Conservation (phyloP, 2,888 invertebrate genomes). For the Beris chalybata region DNA sequence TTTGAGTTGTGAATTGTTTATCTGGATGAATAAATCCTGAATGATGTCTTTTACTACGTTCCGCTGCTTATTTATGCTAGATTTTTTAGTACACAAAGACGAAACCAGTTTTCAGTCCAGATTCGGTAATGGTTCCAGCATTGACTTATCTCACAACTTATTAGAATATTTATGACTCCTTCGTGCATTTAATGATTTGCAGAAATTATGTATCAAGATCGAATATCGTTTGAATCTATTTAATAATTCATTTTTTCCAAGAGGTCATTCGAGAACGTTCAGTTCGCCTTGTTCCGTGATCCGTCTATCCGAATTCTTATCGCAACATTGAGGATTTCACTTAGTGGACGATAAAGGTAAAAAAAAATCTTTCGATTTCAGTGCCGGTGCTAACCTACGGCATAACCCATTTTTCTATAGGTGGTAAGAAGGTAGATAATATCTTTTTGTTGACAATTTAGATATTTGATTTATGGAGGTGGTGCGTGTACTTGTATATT, state of each 20-base stretch:
- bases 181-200: slow-evolving; percentile 9
- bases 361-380: too few species aligned
- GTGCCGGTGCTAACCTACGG: too few species aligned
- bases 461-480: too few species aligned
- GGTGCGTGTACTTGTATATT: too few species aligned
- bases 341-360: too few species aligned
- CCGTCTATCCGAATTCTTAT: background rate
- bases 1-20: background rate
- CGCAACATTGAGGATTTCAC: too few species aligned
- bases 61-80: slow-evolving; percentile 5
- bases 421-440: too few species aligned
- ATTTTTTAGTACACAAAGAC: background rate
- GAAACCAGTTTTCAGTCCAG: background rate
- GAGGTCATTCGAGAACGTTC: background rate
- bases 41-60: slow-evolving; percentile 4
- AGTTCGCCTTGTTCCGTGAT: slow-evolving; percentile 11
- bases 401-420: too few species aligned
- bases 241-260: background rate
- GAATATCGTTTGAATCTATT: background rate
- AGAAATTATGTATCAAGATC: background rate
- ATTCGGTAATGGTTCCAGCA: background rate
- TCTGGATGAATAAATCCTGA: slow-evolving; percentile 20
- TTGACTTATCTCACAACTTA: background rate
- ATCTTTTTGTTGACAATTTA: too few species aligned
- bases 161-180: background rate